Evolutionary conservation across 2,113 vertebrate genomes (phyloP), one percentile per base, ranked within the genome.

Genomic region (Gracilinanus agilis): DNA sequence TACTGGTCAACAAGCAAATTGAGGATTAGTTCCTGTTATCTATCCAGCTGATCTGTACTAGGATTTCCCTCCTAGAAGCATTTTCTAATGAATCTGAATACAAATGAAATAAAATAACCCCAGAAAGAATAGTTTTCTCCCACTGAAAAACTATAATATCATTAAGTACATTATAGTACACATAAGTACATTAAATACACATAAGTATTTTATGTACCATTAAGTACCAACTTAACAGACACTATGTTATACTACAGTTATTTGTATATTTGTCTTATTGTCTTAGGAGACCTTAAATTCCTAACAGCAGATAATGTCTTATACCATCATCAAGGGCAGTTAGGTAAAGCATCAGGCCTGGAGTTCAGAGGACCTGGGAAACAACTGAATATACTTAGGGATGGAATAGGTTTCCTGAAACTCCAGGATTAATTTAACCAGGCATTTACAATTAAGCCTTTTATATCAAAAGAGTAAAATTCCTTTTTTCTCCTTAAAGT

Each of bases 11-110:
- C 54, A 89, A 91, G 12, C 61, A 61, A 7, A n/a, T 24, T 91
- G 55, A 88, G 88, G 56, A 89, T 95, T 54, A 95, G 91, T n/a
- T 93, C 49, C 21, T 93, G 27, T 58, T 29, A 55, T 94, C 9
- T 29, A 55, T 88, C 94, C 58, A 92, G 93, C 34, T 88, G 67
- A 19, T 55, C 91, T 91, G 49, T 49, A 91, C 34, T 16, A 49
- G 25, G 92, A 29, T 67, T 9, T 49, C 53, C 29, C n/a, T 93
- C 93, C 93, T 44, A 90, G 90, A n/a, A 94, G 94, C 83, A 44
- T 44, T 88, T 88, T 88, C 83, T 44, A 24, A 89, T 44, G 1
- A 88, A 90, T 29, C 1, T 92, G 55, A 91, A 91, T 92, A 93
- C 0, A 2, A 95, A 92, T 24, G 49, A 9, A 92, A 55, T 54